These are phyloP conservation scores for Diglossa cyanea DNA, from an alignment of 2,797 vertebrate genomes.

Conservation along the genomic window DNA sequence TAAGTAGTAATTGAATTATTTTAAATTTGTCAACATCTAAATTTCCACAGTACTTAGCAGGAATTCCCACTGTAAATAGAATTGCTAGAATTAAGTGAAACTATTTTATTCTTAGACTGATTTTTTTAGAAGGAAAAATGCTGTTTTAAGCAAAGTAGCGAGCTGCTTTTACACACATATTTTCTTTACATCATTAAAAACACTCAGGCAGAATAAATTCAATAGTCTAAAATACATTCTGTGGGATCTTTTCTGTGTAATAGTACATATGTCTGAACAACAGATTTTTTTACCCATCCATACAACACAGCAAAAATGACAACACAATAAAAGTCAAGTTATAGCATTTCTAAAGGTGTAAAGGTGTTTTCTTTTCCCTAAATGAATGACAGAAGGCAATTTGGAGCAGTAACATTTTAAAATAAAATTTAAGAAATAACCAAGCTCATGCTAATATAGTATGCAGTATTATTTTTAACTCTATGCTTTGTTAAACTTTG, in stretches of 20 bases:
- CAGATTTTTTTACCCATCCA: not conserved
- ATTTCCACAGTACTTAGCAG: not conserved
- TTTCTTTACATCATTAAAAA: not conserved
- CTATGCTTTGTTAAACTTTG: not conserved
- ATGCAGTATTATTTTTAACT: not conserved
- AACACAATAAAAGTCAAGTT: not conserved
- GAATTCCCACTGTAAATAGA: not conserved
- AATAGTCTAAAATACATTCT: not conserved
- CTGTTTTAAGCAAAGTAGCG: not conserved
- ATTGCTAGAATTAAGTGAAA: not conserved
- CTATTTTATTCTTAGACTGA: not conserved
- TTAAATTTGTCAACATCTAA: not conserved
- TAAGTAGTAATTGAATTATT: conserved; percentile 15
- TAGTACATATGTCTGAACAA: not conserved
- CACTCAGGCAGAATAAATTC: not conserved
- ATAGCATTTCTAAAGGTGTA: not conserved
- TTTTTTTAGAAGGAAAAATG: not conserved
- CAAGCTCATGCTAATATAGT: not conserved
- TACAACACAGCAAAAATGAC: not conserved
- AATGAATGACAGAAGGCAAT: not conserved
- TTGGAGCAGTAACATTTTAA: not conserved
- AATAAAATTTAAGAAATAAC: not conserved
- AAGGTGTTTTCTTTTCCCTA: not conserved
- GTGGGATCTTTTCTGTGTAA: not conserved
- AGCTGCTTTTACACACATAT: not conserved